These are phyloP conservation scores for Danio jaintianensis DNA, from an alignment of 2,797 vertebrate species.

Conservation along the genomic window DNA sequence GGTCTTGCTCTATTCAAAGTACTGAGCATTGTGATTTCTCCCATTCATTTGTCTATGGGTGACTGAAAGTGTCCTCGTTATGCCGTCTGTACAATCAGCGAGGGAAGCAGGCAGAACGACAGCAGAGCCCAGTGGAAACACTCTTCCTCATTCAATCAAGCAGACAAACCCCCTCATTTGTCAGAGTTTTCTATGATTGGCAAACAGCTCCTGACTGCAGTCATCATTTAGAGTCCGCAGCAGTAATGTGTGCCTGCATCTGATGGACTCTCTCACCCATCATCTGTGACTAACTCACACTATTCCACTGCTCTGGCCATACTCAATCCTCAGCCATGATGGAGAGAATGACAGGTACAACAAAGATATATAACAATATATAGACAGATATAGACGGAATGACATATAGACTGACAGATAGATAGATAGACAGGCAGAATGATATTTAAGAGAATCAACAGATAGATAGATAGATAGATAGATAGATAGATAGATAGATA, in stretches of 20 bases:
- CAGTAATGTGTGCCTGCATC: conserved; percentile 31
- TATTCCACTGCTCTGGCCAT: neutral
- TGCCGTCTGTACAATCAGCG: conserved; percentile 37
- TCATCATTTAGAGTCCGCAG: conserved; percentile 27
- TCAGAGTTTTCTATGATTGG: conserved; percentile 48
- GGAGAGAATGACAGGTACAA: too few species aligned
- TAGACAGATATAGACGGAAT: neutral
- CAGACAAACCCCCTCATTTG: conserved; percentile 31
- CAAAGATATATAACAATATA: too few species aligned
- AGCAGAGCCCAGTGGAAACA: conserved; percentile 29
- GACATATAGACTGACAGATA: neutral
- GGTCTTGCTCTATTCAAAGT: neutral
- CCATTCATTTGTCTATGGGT: neutral
- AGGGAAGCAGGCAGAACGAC: conserved; percentile 10
- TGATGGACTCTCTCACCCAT: conserved; percentile 25
- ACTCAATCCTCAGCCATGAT: neutral
- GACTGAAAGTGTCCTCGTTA: neutral
- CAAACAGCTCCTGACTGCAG: conserved; percentile 45
- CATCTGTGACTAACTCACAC: conserved; percentile 24
- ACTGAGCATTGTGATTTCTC: conserved; percentile 1
- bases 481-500: neutral
- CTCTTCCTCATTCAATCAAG: conserved; percentile 33
- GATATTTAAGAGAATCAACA: too few species aligned
- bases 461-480: neutral
- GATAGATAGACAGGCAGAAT: neutral